Conservation (phyloP, 64 coral and sea anemone genomes). For the Pocillopora damicornis region DNA sequence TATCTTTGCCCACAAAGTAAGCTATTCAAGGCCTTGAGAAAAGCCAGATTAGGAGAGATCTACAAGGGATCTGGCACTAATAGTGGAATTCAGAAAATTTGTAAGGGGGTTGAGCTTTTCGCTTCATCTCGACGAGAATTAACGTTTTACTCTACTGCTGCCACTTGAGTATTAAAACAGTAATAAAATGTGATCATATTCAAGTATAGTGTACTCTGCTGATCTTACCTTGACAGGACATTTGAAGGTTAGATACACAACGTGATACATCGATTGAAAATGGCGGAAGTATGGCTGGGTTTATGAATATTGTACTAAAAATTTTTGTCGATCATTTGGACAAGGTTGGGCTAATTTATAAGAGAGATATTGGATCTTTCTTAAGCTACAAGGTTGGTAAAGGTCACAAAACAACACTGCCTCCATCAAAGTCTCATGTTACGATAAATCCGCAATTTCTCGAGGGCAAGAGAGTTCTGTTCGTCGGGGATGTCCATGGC, state of each 20-base stretch:
- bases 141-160: neutral
- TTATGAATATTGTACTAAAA: neutral
- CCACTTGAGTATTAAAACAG: neutral
- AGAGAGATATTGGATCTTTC: slow-evolving; percentile 3
- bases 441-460: neutral
- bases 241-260: neutral
- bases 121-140: too few relatives aligned
- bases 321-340: slow-evolving; percentile 17
- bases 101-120: too few relatives aligned
- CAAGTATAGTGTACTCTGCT: too few relatives aligned
- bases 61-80: too few relatives aligned
- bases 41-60: too few relatives aligned
- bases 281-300: neutral
- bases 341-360: slow-evolving; percentile 23
- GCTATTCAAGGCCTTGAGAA: too few relatives aligned
- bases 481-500: slow-evolving; percentile 75
- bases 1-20: too few relatives aligned
- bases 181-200: neutral
- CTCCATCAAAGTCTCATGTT: slow-evolving; percentile 9
- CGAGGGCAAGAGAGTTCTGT: slow-evolving; percentile 30
- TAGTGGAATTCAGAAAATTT: too few relatives aligned
- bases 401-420: slow-evolving; percentile 13
- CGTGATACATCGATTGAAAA: neutral
- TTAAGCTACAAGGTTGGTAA: slow-evolving; percentile 19
- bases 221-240: neutral